Conservation (phyloP, 2,113 vertebrate species). For the Hippocampus abdominalis region DNA sequence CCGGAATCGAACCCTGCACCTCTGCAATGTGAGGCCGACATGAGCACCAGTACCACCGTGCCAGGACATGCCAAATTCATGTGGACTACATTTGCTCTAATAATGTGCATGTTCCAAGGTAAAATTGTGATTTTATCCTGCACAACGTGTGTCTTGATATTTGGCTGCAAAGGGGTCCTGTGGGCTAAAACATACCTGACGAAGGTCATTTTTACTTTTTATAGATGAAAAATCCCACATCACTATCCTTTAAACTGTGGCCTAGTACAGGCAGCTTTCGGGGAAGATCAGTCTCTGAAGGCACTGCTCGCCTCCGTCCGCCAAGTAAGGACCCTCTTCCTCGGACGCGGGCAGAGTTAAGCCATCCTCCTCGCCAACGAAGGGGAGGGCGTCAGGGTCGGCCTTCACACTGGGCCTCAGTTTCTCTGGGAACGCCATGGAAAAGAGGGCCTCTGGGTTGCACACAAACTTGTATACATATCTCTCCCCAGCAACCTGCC, state of each 20-base stretch:
- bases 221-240: background rate
- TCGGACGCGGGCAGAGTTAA: conserved; percentile 79
- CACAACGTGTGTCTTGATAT: background rate
- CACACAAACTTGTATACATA: conserved; percentile 97
- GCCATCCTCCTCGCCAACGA: conserved; percentile 70
- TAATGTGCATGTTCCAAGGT: background rate
- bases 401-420: conserved; percentile 86
- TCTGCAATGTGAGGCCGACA: too few species aligned
- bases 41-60: too few species aligned
- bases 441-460: conserved; percentile 89
- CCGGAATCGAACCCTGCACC: too few species aligned
- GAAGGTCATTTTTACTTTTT: background rate
- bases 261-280: conserved; percentile 82
- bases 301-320: conserved; percentile 78
- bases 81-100: background rate
- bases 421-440: conserved; percentile 92
- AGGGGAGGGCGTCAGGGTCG: conserved; percentile 66
- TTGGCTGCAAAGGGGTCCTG: background rate
- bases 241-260: background rate
- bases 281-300: conserved; percentile 73
- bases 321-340: conserved; percentile 79
- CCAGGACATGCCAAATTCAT: too few species aligned
- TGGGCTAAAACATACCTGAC: background rate
- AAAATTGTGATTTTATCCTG: background rate
- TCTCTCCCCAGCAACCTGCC: conserved; percentile 88